Evolutionary conservation across 2,888 invertebrate species (phyloP).

Genomic region (Melikaiella ostensackeni): DNA sequence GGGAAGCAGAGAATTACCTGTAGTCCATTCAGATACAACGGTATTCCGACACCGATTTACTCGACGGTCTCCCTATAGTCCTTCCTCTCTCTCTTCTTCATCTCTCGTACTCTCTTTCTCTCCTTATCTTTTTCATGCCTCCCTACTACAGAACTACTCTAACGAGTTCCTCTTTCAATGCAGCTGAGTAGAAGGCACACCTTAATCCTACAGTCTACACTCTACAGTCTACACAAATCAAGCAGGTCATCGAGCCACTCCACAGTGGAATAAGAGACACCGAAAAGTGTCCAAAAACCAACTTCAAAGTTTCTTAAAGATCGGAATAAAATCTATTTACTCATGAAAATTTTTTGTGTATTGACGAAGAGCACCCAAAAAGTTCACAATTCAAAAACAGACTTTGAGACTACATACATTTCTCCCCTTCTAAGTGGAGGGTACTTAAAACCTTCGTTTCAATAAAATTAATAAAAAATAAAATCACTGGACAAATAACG

Average conservation of each 20-base stretch:
- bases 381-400: no score
- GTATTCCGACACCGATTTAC: slow-evolving; percentile 79
- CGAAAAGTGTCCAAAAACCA: no score
- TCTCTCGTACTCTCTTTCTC: background rate
- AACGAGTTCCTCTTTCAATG: background rate
- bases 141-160: background rate
- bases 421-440: no score
- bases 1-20: slow-evolving; percentile 66
- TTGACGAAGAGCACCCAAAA: no score
- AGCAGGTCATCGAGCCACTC: background rate
- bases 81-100: slow-evolving; percentile 28
- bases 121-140: slow-evolving; percentile 1
- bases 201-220: slow-evolving; percentile 13
- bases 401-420: no score
- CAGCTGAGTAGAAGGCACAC: slow-evolving; percentile 21
- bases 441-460: no score
- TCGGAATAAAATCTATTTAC: no score
- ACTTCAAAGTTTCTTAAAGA: no score
- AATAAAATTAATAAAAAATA: no score
- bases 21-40: slow-evolving; percentile 78
- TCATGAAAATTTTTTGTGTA: no score
- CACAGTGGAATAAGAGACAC: no score
- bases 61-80: slow-evolving; percentile 51
- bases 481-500: no score
- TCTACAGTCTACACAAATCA: background rate